Base-by-base conservation (phyloP, 2,113 vertebrate species). In the Petroica traversi region DNA sequence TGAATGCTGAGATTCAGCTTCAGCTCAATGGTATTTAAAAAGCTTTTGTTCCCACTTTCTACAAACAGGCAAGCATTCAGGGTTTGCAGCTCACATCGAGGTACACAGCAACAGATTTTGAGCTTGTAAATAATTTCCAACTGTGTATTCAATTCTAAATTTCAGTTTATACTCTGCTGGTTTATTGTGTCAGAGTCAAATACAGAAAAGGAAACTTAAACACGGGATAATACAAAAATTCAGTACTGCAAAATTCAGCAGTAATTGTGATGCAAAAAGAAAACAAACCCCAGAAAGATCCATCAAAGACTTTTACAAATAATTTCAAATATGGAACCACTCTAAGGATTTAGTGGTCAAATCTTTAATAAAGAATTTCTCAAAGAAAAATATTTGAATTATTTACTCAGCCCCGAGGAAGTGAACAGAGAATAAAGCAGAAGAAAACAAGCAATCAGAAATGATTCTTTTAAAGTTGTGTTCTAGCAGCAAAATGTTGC, bases 91-190 rank as follows among this genome's bases (percentile, higher is more conserved):
- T 73, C 88, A 88, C 49, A 33, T 2, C 1, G 38, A 83, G 25
- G 36, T 94, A 61, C 49, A 68, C 34, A 68, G 64, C 69, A 92
- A 95, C 85, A 93, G 79, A 92, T 90, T 93, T 58, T 41, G 43
- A 93, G 82, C 68, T 84, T 64, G 92, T 72, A 94, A 97, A 96
- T 93, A 89, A 95, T 62, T 93, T 88, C 68, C 85, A 89, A 71
- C 68, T 64, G 63, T 67, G 79, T 64, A 88, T 77, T 93, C 82
- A 79, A 63, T 51, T 93, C 51, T 73, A 51, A 62, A 76, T 68
- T 89, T 92, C 78, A 83, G 63, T 85, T 88, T 89, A 73, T 49
- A 33, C 16, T 69, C n/a, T 17, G 49, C 48, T 48, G 45, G 40
- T 40, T 92, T 85, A 93, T 80, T 69, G 43, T 67, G 14, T 25